phyloP scores from a whole-genome alignment of 2,797 vertebrate species.

The Ataeniobius toweri region DNA sequence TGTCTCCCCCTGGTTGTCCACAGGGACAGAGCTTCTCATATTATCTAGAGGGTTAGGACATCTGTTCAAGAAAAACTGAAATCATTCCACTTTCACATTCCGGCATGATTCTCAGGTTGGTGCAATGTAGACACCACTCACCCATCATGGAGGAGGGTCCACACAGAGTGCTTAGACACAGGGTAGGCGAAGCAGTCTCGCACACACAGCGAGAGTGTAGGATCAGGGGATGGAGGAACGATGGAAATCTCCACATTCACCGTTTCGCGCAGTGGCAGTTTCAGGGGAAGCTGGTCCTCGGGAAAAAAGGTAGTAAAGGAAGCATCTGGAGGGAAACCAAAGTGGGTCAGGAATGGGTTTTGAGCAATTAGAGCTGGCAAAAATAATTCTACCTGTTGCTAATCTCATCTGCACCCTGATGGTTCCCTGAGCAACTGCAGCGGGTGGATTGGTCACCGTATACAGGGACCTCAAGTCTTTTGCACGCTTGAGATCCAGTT shows the following conservation, averaged over 20 bases:
- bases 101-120: neutral
- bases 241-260: constrained; percentile 74
- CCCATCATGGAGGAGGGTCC: constrained; percentile 76
- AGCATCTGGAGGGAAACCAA: constrained; percentile 47
- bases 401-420: constrained; percentile 75
- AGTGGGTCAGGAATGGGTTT: neutral
- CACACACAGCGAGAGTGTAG: constrained; percentile 64
- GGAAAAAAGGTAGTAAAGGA: constrained; percentile 71
- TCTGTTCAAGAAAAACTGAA: constrained; percentile 33
- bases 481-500: constrained; percentile 38
- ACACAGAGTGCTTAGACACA: constrained; percentile 69
- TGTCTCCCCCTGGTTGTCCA: constrained; percentile 49
- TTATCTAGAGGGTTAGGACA: constrained; percentile 74
- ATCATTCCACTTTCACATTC: neutral
- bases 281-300: constrained; percentile 67
- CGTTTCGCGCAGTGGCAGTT: constrained; percentile 48
- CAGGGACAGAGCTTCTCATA: constrained; percentile 67
- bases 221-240: constrained; percentile 60
- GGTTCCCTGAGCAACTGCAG: constrained; percentile 64
- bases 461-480: constrained; percentile 36
- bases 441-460: constrained; percentile 61
- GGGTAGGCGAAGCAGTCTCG: constrained; percentile 79
- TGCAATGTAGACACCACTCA: neutral
- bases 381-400: constrained; percentile 61
- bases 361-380: neutral